Conservation (phyloP, 2,888 invertebrate genomes). For the Phrixothrix hirtus region DNA sequence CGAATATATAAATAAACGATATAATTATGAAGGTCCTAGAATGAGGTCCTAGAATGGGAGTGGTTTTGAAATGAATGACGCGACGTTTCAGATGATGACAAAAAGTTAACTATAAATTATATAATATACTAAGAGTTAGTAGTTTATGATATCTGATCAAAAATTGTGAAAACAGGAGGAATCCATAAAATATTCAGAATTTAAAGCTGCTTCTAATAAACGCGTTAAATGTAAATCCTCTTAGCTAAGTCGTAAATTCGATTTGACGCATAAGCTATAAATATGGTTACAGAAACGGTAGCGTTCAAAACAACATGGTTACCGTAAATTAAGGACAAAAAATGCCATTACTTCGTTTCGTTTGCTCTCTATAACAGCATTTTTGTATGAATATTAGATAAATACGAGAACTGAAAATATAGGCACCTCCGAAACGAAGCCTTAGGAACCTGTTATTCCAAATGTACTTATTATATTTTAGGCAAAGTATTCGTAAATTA, state of each 20-base stretch:
- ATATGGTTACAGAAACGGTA: slow-evolving; percentile 39
- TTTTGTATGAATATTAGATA: slow-evolving; percentile 8
- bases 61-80: no score
- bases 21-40: no score
- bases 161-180: slow-evolving; percentile 16
- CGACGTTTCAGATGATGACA: no score
- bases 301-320: slow-evolving; percentile 35
- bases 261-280: slow-evolving; percentile 43
- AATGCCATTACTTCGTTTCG: slow-evolving; percentile 32
- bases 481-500: slow-evolving; percentile 27
- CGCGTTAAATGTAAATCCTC: slow-evolving; percentile 39
- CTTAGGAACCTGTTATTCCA: no score
- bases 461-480: slow-evolving; percentile 3
- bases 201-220: slow-evolving; percentile 34
- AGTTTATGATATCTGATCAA: no score
- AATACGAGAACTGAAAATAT: no score
- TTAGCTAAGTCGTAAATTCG: slow-evolving; percentile 41
- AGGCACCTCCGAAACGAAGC: no score
- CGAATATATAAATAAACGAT: no score
- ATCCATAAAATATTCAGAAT: slow-evolving; percentile 28
- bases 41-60: no score
- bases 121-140: no score
- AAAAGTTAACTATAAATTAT: no score
- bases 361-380: slow-evolving; percentile 17
- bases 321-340: slow-evolving; percentile 33